phyloP scores from a whole-genome alignment of 2,888 invertebrate species.

The Tenthredo distinguenda region DNA sequence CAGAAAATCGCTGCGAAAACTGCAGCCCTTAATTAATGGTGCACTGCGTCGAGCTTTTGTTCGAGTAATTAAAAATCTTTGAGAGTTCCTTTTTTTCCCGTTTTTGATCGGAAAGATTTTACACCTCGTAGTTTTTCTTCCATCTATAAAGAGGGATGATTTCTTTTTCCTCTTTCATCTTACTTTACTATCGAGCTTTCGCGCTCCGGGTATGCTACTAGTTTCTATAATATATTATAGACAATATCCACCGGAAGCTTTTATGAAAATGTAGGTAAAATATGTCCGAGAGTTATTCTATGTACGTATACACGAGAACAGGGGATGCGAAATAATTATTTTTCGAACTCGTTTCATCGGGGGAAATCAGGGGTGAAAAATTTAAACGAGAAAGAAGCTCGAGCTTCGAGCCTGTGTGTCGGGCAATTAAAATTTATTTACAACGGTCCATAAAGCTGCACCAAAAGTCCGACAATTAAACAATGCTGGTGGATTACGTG shows the following conservation, averaged over 20 bases:
- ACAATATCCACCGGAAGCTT: background rate
- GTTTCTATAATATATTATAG: background rate
- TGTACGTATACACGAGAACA: background rate
- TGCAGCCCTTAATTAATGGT: background rate
- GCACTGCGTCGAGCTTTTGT: background rate
- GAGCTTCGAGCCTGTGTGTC: background rate
- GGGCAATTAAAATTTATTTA: slow-evolving; percentile 13
- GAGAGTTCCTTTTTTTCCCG: background rate
- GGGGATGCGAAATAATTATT: background rate
- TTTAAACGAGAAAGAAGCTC: background rate
- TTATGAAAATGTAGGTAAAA: background rate
- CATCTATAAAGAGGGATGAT: background rate
- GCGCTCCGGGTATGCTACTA: background rate
- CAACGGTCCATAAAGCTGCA: background rate
- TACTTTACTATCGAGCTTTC: background rate
- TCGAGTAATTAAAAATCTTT: background rate
- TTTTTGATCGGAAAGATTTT: background rate
- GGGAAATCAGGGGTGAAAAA: background rate
- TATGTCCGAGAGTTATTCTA: background rate
- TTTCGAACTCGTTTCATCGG: background rate
- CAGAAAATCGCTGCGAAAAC: background rate
- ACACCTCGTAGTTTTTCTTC: background rate
- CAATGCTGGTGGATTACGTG: slow-evolving; percentile 14
- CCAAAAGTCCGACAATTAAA: slow-evolving; percentile 13
- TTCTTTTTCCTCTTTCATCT: background rate